These are phyloP conservation scores for Ruditapes philippinarum DNA, from an alignment of 1,140 invertebrate species.

Conservation along the genomic window DNA sequence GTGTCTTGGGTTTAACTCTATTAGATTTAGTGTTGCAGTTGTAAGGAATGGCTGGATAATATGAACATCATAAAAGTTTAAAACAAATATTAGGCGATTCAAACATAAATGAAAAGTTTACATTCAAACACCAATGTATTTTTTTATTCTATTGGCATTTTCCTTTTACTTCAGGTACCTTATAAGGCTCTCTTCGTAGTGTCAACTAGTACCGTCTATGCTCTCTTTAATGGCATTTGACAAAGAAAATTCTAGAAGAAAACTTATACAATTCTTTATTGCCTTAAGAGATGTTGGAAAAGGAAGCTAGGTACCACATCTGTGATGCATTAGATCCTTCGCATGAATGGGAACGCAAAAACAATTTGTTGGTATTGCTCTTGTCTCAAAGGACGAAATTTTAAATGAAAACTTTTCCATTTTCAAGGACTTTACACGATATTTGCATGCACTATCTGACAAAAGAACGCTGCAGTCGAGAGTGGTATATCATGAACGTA, in stretches of 20 bases:
- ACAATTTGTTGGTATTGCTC: neutral
- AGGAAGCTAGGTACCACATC: neutral
- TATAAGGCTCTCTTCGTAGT: no score
- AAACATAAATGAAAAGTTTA: no score
- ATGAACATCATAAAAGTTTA: no score
- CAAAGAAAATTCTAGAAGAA: neutral
- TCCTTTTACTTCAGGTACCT: no score
- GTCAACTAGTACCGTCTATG: no score
- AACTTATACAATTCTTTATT: neutral
- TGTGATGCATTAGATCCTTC: constrained; percentile 12
- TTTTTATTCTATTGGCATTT: no score
- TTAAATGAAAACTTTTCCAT: neutral
- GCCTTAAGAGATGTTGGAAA: neutral
- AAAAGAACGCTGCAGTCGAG: neutral
- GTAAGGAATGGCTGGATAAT: no score
- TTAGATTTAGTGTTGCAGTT: no score
- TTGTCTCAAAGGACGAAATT: constrained; percentile 11
- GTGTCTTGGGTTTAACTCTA: no score
- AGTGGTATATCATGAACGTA: neutral
- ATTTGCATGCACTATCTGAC: neutral
- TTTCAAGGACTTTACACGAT: neutral
- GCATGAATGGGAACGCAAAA: neutral
- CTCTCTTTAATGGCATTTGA: no score
- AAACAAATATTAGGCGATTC: no score
- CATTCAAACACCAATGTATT: no score